Evolutionary conservation across 2,888 invertebrate species (phyloP).

Genomic region (Odontomyia ornata): DNA sequence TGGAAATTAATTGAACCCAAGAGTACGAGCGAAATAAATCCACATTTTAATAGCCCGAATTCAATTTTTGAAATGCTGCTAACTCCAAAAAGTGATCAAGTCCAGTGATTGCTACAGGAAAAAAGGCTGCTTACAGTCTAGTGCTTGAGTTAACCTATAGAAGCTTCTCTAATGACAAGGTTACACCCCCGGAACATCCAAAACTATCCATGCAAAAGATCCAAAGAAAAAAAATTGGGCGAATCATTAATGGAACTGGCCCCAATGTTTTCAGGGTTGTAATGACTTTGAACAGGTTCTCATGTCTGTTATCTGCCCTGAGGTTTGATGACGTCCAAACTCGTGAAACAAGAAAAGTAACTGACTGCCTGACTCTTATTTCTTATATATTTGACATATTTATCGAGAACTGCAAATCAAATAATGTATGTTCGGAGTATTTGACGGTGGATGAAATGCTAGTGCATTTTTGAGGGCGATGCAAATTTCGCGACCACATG

Average conservation of each 20-base stretch:
- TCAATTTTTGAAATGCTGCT: too few species aligned
- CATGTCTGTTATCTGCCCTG: constrained; percentile 11
- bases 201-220: too few species aligned
- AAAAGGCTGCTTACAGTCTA: too few species aligned
- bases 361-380: constrained; percentile 13
- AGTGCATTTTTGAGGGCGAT: constrained; percentile 6
- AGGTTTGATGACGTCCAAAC: constrained; percentile 6
- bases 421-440: constrained; percentile 11
- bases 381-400: constrained; percentile 24
- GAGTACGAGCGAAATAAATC: too few species aligned
- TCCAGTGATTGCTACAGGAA: too few species aligned
- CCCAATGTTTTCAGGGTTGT: constrained; percentile 18
- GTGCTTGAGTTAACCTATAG: too few species aligned
- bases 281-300: constrained; percentile 25
- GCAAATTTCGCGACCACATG: not conserved
- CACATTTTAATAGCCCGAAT: too few species aligned
- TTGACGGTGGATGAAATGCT: constrained; percentile 22
- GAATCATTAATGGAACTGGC: not conserved
- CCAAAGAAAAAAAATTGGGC: too few species aligned
- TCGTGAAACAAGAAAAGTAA: constrained; percentile 14
- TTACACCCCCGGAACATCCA: too few species aligned
- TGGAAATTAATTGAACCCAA: too few species aligned
- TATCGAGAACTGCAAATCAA: constrained; percentile 8
- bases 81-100: too few species aligned
- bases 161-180: too few species aligned